phyloP scores from a whole-genome alignment of 53 echinoderm and acorn worm genomes.

The Antedon mediterranea region DNA sequence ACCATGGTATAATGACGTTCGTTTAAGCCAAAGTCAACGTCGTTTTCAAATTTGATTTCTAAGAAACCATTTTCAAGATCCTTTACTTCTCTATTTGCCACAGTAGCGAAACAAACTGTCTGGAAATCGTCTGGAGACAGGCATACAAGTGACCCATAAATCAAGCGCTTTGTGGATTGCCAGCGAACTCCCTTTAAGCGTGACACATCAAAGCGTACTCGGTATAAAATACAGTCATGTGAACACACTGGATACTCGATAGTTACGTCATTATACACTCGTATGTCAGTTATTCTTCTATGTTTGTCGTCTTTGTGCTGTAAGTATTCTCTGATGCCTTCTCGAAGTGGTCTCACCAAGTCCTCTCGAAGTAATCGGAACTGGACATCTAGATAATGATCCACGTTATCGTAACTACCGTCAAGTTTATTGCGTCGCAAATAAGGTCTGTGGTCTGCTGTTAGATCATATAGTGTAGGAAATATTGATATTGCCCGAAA shows the following conservation, averaged over 20 bases:
- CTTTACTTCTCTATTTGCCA: conserved; percentile 43
- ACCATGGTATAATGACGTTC: conserved; percentile 47
- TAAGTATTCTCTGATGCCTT: conserved; percentile 48
- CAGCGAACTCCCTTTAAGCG: conserved; percentile 31
- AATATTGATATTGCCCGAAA: conserved; percentile 44
- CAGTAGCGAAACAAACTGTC: conserved; percentile 37
- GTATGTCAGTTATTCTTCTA: conserved; percentile 18
- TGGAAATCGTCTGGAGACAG: conserved; percentile 52
- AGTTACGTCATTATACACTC: conserved; percentile 26
- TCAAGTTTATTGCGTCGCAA: conserved; percentile 45
- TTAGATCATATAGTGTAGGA: conserved; percentile 22
- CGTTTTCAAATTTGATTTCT: conserved; percentile 25
- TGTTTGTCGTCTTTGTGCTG: conserved; percentile 1
- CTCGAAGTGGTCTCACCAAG: conserved; percentile 53
- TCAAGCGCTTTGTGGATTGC: conserved; percentile 54
- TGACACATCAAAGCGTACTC: conserved; percentile 23
- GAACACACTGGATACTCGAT: conserved; percentile 21
- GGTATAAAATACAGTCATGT: conserved; percentile 14
- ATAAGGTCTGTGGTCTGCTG: conserved; percentile 23
- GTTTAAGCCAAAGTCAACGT: neutral
- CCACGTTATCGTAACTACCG: conserved; percentile 34
- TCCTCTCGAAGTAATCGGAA: conserved; percentile 73
- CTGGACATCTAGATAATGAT: conserved; percentile 83
- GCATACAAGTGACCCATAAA: conserved; percentile 57
- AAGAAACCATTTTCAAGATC: conserved; percentile 32